Base-by-base conservation (phyloP, 2,113 vertebrate species). In the Cairina moschata region DNA sequence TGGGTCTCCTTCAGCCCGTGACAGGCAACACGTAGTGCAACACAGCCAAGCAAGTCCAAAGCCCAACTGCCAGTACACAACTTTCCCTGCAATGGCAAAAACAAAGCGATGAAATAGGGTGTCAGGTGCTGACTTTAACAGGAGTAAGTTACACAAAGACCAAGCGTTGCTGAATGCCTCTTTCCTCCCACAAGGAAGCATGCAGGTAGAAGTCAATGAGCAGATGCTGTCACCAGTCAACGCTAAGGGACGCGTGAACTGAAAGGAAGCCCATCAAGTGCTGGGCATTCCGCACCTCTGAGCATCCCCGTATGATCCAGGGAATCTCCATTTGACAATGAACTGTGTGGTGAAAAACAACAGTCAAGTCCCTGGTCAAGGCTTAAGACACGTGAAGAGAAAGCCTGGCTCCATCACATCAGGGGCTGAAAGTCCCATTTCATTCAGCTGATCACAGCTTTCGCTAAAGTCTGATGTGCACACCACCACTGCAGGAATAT, bases 81-180 rank as follows among this genome's bases (percentile, higher is more conserved):
- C 36, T 59, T 77, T 15, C 52, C 25, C 50, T 42, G 18, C 26
- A 21, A 5, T 3, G 11, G 17, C n/a, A 90, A 71, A 74, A 83
- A 63, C 2, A 1, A 6, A 69, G 38, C 0, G 0, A 42, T 29
- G 16, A 55, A 73, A 62, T 1, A 6, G 1, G 2, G 65, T 32
- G 29, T 22, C 38, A 60, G 68, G n/a, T 3, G 7, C 7, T 28
- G 60, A 14, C n/a, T 62, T 62, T 17, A 55, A 32, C 21, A 81
- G 56, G 36, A 78, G 50, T 23, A 78, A 75, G 42, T 8, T 28
- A 75, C 17, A n/a, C 0, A 0, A 56, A 89, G 34, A 38, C 10
- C 29, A 56, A n/a, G 17, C 10, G 68, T 3, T 48, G 36, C 22
- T 46, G 36, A 74, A 72, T 21, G 48, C 5, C 32, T 62, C n/a